phyloP scores from a whole-genome alignment of 2,797 vertebrate genomes.

The Pristis pectinata region DNA sequence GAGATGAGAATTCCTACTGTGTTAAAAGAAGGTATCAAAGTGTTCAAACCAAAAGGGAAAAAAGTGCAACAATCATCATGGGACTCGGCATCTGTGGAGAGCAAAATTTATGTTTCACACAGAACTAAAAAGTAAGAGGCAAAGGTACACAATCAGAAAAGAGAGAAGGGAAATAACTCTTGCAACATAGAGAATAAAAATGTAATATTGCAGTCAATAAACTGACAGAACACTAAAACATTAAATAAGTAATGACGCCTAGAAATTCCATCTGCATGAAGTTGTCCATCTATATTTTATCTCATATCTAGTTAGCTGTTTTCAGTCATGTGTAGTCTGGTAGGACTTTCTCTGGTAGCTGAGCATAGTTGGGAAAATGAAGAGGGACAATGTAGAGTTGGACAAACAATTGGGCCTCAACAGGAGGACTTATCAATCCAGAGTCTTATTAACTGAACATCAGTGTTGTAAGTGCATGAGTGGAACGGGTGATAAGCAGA shows the following conservation, averaged over 20 bases:
- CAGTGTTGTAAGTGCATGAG: no score
- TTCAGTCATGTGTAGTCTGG: no score
- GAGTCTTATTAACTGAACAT: no score
- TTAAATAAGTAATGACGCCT: not conserved
- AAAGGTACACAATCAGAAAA: not conserved
- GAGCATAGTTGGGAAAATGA: no score
- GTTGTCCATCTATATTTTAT: not conserved
- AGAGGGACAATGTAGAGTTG: no score
- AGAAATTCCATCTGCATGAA: not conserved
- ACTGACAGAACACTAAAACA: not conserved
- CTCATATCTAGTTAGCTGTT: no score
- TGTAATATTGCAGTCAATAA: not conserved
- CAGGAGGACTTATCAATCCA: no score
- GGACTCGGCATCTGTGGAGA: not conserved
- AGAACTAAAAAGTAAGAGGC: not conserved
- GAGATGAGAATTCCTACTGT: not conserved
- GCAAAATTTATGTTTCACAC: not conserved
- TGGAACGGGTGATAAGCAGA: no score
- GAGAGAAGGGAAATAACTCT: not conserved
- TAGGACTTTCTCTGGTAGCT: no score
- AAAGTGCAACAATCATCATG: not conserved
- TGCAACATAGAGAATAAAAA: not conserved
- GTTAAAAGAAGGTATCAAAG: not conserved
- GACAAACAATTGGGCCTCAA: no score
- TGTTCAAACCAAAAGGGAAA: not conserved